These are phyloP conservation scores for Yponomeuta evonymella DNA, from an alignment of 2,888 invertebrate species.

Conservation along the genomic window DNA sequence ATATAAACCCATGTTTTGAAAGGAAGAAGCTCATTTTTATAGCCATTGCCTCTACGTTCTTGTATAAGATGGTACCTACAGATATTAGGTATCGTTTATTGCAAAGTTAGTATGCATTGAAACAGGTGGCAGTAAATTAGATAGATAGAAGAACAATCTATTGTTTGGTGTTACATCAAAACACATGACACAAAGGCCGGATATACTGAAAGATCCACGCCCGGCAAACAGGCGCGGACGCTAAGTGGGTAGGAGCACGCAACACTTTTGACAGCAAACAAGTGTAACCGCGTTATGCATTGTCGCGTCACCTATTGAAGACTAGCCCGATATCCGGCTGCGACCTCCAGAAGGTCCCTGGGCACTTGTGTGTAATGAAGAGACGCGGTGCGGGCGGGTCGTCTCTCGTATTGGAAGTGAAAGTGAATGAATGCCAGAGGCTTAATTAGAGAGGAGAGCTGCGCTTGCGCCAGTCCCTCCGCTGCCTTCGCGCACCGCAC, in stretches of 20 bases:
- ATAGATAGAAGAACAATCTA: neutral
- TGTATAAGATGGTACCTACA: no score
- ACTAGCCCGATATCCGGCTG: conserved; percentile 43
- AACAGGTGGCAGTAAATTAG: no score
- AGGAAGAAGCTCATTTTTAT: neutral
- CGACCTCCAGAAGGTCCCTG: conserved; percentile 72
- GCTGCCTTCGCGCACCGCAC: conserved; percentile 56
- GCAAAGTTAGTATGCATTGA: no score
- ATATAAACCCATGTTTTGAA: neutral
- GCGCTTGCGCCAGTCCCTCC: conserved; percentile 67
- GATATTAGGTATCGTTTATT: no score
- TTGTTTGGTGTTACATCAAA: neutral
- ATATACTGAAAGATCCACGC: neutral
- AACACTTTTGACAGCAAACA: neutral
- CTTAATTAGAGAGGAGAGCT: conserved; percentile 74
- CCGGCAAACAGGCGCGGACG: neutral
- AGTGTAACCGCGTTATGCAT: conserved; percentile 11
- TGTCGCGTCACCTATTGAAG: conserved; percentile 10
- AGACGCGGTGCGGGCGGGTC: conserved; percentile 58
- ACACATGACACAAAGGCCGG: neutral
- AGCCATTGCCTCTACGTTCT: neutral
- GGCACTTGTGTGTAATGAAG: conserved; percentile 37
- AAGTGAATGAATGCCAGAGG: conserved; percentile 74
- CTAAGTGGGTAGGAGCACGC: conserved; percentile 1
- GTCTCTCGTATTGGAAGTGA: conserved; percentile 72